Percentiles rank a stretch among this genome's conserved stretches.
phyloP scores from a whole-genome alignment of 2,113 vertebrate species.

The Nothoprocta pentlandii region DNA sequence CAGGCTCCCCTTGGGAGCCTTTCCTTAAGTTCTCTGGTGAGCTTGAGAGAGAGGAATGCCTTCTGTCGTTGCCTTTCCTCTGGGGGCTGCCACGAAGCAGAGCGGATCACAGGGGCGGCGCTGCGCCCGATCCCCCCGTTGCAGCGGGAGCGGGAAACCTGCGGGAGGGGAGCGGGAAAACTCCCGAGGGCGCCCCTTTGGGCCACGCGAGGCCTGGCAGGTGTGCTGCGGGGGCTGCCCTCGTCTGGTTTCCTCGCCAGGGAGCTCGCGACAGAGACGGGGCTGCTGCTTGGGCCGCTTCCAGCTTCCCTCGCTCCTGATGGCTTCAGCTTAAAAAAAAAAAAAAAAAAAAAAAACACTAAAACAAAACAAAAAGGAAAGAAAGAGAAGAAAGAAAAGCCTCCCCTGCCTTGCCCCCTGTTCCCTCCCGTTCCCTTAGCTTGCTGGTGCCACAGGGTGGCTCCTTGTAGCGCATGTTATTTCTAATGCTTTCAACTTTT shows the following conservation, averaged over 20 bases:
- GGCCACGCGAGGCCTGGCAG: background rate
- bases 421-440: conserved; percentile 53
- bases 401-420: conserved; percentile 19
- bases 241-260: background rate
- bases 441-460: conserved; percentile 72
- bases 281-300: conserved; percentile 15
- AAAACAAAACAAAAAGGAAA: too few species aligned
- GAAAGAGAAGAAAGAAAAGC: too few species aligned
- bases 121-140: too few species aligned
- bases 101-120: too few species aligned
- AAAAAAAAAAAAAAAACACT: background rate
- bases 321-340: background rate
- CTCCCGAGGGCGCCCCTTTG: too few species aligned
- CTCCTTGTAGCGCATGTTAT: conserved; percentile 55
- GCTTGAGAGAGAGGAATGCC: background rate
- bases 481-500: conserved; percentile 1
- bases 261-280: background rate
- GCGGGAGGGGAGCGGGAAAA: too few species aligned
- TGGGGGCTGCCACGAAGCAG: background rate
- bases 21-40: accelerated
- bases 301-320: conserved; percentile 1
- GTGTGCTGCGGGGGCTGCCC: background rate
- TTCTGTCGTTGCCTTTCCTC: background rate
- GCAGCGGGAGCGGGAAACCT: too few species aligned
- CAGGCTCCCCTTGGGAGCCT: background rate